Evolutionary conservation across 1,140 invertebrate genomes (phyloP), one percentile per base, ranked within the genome.

Genomic region (Antheraea pernyi): DNA sequence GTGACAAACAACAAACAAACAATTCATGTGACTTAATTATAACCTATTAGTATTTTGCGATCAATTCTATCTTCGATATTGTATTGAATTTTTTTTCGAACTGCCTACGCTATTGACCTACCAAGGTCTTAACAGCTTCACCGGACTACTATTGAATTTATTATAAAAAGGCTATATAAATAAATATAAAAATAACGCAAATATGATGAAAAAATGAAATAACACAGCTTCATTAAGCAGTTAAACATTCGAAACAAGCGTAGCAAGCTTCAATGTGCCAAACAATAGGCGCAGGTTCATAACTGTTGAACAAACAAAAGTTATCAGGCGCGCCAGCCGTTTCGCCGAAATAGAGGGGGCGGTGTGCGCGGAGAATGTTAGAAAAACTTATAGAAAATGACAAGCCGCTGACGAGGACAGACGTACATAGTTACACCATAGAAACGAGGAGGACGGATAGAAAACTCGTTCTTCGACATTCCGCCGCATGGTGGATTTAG

Each of bases 331-430:
- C 81, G 80, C 75, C 79, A 81, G 78, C 77, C 86, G 88, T 85
- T 87, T 84, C 86, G 76, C 84, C 84, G 84, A 88, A 88, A 88
- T 86, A 80, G 84, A 85, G 83, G 83, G 83, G 83, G 81, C 86
- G 82, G 84, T 74, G 78, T 78, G 76, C 74, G 79, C 81, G 78
- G 85, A 83, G 86, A 89, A 91, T 89, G 85, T 90, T 90, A 91
- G 89, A 91, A 91, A 91, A 91, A 90, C 87, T 91, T 90, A 91
- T 91, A 91, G 89, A 91, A 91, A 91, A 91, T 90, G 89, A 91
- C 89, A 91, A 89, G 88, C 82, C 76, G 78, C 80, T 80, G 89
- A 91, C 82, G 84, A 80, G 79, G 89, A 91, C 82, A 78, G 89
- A 73, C 72, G 81, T 69, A 85, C 75, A 70, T 53, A 53, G 46